Percentiles rank a stretch among this genome's conserved stretches.
These are phyloP conservation scores for Drosophila littoralis DNA, from an alignment of 1,140 invertebrate species.

Conservation along the genomic window DNA sequence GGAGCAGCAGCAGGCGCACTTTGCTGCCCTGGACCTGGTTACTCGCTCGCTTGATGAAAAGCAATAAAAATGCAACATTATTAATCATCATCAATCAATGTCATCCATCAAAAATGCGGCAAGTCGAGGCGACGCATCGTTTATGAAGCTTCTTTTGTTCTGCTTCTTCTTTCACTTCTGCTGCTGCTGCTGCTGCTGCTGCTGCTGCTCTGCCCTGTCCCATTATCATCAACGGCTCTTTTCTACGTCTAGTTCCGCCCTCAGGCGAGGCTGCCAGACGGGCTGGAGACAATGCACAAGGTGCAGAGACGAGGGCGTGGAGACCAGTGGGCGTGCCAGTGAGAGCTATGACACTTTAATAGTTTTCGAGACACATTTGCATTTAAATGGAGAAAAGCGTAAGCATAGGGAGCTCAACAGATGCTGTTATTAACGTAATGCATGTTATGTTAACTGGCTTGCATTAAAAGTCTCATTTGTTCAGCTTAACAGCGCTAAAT, in stretches of 20 bases:
- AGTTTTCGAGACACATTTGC: conserved; percentile 6
- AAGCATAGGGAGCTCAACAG: no score
- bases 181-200: conserved; percentile 7
- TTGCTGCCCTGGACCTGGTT: background rate
- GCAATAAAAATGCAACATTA: conserved; percentile 83
- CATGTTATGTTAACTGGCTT: no score
- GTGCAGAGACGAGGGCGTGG: background rate
- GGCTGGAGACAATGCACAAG: conserved; percentile 30
- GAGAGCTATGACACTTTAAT: conserved; percentile 11
- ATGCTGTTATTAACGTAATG: background rate
- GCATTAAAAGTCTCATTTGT: no score
- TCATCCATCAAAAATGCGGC: conserved; percentile 79
- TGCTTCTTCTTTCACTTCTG: background rate
- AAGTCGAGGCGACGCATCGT: conserved; percentile 22
- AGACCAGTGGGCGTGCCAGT: background rate
- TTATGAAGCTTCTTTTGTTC: conserved; percentile 43
- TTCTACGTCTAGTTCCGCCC: conserved; percentile 22
- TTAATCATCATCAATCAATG: conserved; percentile 83
- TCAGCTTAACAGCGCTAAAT: no score
- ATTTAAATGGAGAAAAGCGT: background rate
- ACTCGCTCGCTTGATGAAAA: conserved; percentile 60
- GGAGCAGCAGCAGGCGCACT: background rate
- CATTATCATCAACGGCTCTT: conserved; percentile 65
- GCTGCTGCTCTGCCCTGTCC: conserved; percentile 29
- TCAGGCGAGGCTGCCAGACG: conserved; percentile 21